These are phyloP conservation scores for Macrosiphum euphorbiae DNA, from an alignment of 2,888 invertebrate species.

Conservation along the genomic window DNA sequence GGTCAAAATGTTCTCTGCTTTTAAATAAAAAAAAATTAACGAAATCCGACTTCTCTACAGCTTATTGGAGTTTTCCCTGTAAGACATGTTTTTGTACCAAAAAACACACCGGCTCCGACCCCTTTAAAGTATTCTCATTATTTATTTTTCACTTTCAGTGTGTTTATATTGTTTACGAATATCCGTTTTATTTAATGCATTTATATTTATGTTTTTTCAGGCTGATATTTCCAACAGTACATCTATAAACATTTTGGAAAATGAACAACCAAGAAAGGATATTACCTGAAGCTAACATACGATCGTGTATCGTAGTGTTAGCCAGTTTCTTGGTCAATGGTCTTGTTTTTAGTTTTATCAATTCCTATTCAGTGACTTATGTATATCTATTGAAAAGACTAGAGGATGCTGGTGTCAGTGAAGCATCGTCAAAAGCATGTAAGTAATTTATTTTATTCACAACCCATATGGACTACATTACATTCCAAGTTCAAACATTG, in stretches of 20 bases:
- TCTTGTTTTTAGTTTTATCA: conserved; percentile 90
- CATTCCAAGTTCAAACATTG: not conserved
- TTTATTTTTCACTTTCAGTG: not conserved
- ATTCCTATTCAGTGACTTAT: conserved; percentile 88
- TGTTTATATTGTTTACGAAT: not conserved
- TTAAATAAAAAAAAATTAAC: too few species aligned
- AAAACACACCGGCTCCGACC: too few species aligned
- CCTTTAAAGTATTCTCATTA: not conserved
- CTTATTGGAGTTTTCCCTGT: too few species aligned
- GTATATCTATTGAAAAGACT: conserved; percentile 78
- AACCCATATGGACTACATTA: not conserved
- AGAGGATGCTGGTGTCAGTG: conserved; percentile 76
- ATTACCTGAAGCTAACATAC: conserved; percentile 80
- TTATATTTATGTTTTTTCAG: conserved; percentile 35
- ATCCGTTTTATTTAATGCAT: not conserved
- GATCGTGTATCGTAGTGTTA: conserved; percentile 86
- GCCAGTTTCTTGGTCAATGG: conserved; percentile 92
- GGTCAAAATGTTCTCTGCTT: too few species aligned
- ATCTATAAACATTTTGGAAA: not conserved
- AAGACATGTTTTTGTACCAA: too few species aligned
- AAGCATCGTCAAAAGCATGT: conserved; percentile 88
- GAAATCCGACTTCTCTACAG: too few species aligned
- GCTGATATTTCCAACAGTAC: not conserved
- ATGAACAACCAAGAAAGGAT: conserved; percentile 15
- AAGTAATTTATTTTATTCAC: conserved; percentile 70